Base-by-base conservation (phyloP, 1,140 invertebrate genomes). In the Glomeris maerens region DNA sequence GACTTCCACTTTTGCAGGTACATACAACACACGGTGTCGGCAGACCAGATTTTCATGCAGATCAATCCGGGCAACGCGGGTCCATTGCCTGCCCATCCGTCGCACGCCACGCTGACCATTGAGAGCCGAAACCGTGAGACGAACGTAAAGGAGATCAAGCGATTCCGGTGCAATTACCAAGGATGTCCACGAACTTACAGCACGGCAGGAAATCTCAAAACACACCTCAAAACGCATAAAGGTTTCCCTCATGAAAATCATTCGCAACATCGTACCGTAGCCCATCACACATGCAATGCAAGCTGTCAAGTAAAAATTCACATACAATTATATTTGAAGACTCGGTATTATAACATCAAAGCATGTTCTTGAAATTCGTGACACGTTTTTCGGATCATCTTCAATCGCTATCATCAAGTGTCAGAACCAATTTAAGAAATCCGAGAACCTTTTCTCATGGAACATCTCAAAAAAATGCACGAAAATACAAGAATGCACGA, bases 211-310 rank as follows among this genome's bases (percentile, higher is more conserved):
- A 95, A 96, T 71, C 72, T 96, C 45, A 78, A 88, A 62, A 95
- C 90, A 46, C 92, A 96, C 69, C 80, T 91, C 74, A 94, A 94
- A 75, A 92, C 87, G 51, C 91, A 96, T 61, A 90, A 81, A 82
- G 90, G 91, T 93, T 22, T 10, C 17, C 17, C 17, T 10, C 31
- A 36, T 10, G 31, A 10, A 10, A 36, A 36, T 36, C 10, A 70
- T 65, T 54, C 57, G 25, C 22, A 29, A 17, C 17, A 27, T 29
- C 28, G 26, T 4, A 25, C 7, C 20, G 25, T 36, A n/a, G 27
- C n/a, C 4, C 27, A 40, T n/a, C 26, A 25, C 22, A n/a, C n/a
- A n/a, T n/a, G n/a, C n/a, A n/a, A n/a, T n/a, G n/a, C n/a, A n/a
- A n/a, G n/a, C n/a, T n/a, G n/a, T n/a, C n/a, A n/a, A n/a, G n/a